phyloP scores from a whole-genome alignment of 2,888 invertebrate genomes.

The Didymodactylos carnosus region DNA sequence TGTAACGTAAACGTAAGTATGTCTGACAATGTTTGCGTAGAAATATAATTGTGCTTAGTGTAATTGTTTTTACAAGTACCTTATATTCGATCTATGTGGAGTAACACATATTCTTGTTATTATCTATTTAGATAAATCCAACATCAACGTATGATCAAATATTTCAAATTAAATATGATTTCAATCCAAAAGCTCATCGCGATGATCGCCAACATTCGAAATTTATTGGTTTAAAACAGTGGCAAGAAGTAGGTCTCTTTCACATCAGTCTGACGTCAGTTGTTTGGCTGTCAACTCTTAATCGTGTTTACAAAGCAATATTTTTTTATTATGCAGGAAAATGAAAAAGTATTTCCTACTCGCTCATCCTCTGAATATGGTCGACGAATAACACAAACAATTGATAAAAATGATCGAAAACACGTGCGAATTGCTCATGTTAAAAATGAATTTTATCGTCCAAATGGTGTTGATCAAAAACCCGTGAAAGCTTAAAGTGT shows the following conservation, averaged over 20 bases:
- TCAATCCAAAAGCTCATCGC: slow-evolving; percentile 30
- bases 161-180: slow-evolving; percentile 22
- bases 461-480: slow-evolving; percentile 21
- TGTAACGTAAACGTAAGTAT: too few species aligned
- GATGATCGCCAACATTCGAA: slow-evolving; percentile 33
- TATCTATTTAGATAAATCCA: background rate
- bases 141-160: slow-evolving; percentile 22
- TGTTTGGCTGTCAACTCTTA: too few species aligned
- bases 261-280: too few species aligned
- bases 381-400: slow-evolving; percentile 20
- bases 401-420: slow-evolving; percentile 25
- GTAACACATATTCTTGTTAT: too few species aligned
- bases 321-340: slow-evolving; percentile 23
- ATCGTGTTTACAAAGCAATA: background rate
- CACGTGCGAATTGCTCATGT: slow-evolving; percentile 29
- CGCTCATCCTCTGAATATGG: slow-evolving; percentile 29
- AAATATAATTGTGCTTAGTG: too few species aligned
- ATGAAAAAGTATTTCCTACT: slow-evolving; percentile 25
- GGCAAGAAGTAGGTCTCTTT: background rate
- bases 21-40: too few species aligned
- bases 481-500: too few species aligned
- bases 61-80: too few species aligned
- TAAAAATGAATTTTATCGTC: slow-evolving; percentile 27
- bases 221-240: slow-evolving; percentile 22
- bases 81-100: too few species aligned